Evolutionary conservation across 1,140 invertebrate species (phyloP).

Genomic region (Tetramorium alpestre): DNA sequence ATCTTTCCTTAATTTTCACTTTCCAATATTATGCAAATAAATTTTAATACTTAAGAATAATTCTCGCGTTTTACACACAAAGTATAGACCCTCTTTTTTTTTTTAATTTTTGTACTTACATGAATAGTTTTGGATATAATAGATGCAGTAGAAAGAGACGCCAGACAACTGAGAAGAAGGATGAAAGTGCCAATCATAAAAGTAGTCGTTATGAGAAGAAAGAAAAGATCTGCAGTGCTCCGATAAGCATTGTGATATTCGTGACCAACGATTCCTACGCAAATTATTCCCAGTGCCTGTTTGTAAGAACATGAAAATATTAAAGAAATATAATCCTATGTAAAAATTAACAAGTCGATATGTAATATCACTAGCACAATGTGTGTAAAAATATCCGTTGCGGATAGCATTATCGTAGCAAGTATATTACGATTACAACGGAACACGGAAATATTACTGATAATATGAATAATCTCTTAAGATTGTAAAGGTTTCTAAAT

Average conservation of each 20-base stretch:
- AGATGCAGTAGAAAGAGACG: constrained; percentile 91
- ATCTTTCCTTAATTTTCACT: neutral
- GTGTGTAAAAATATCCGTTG: neutral
- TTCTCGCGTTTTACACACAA: neutral
- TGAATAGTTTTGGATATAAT: constrained; percentile 94
- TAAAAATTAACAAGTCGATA: neutral
- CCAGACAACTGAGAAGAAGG: constrained; percentile 90
- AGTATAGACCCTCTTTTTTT: neutral
- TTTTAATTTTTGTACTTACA: constrained; percentile 87
- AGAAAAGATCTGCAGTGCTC: constrained; percentile 88
- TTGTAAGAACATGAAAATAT: constrained; percentile 75
- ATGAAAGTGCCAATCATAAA: constrained; percentile 92
- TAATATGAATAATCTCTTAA: neutral
- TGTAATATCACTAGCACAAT: neutral
- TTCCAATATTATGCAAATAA: neutral
- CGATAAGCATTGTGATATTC: constrained; percentile 83
- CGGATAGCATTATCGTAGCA: neutral
- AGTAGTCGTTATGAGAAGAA: constrained; percentile 89
- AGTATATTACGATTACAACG: neutral
- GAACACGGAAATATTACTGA: constrained; percentile 25
- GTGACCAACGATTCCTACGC: constrained; percentile 89
- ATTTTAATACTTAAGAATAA: neutral
- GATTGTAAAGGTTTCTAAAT: neutral
- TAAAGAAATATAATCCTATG: neutral
- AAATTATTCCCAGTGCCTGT: constrained; percentile 91